A percentile compares a stretch with the other conserved stretches of the same genome.
Evolutionary conservation across 2,888 invertebrate species (phyloP).

Genomic region (Trimorus sp.): DNA sequence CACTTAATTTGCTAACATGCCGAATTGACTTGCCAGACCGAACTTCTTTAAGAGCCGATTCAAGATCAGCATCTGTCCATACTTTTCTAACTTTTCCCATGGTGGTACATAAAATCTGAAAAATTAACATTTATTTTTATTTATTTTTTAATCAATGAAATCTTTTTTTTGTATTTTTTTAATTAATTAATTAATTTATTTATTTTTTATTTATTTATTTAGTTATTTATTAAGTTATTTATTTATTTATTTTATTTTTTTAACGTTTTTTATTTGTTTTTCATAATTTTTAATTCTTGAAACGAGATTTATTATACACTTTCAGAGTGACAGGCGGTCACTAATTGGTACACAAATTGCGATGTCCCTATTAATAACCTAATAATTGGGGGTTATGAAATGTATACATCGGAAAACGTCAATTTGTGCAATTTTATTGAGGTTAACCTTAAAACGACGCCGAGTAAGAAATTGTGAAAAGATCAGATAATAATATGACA

Average conservation of each 20-base stretch:
- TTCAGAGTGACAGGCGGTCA: no score
- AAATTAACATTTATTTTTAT: no score
- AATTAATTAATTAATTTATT: not conserved
- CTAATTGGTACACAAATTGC: not conserved
- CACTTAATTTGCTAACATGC: not conserved
- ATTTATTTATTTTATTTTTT: not conserved
- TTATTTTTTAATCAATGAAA: no score
- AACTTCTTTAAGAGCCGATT: not conserved
- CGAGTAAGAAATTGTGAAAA: not conserved
- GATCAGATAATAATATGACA: not conserved
- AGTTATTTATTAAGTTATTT: no score
- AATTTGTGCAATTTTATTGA: not conserved
- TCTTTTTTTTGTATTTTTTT: no score
- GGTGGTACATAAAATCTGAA: no score
- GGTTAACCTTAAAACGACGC: not conserved
- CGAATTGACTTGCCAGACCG: not conserved
- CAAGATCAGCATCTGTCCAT: slow-evolving; percentile 12
- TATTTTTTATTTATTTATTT: not conserved
- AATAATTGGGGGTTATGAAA: not conserved
- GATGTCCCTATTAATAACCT: not conserved
- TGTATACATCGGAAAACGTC: not conserved
- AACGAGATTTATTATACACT: no score
- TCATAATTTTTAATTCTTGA: not conserved
- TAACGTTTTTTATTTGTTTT: not conserved
- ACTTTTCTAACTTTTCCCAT: slow-evolving; percentile 19